phyloP scores from a whole-genome alignment of 2,113 vertebrate species.

The Larimichthys crocea region DNA sequence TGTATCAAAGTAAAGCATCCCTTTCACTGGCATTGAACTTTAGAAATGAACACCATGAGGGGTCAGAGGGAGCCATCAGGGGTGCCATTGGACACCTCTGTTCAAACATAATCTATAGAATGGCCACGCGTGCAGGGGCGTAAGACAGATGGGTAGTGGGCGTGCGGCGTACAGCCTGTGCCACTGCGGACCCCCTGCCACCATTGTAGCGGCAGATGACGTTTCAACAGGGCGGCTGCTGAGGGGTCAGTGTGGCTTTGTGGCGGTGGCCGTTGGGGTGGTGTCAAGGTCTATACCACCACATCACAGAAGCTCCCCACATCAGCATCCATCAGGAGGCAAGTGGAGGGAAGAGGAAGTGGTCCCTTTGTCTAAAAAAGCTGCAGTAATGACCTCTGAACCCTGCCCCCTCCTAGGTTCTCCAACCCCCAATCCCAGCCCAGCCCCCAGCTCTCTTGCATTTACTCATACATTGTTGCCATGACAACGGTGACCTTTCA shows the following conservation, averaged over 20 bases:
- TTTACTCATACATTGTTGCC: slow-evolving; percentile 80
- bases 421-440: slow-evolving; percentile 67
- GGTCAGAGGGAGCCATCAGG: slow-evolving; percentile 51
- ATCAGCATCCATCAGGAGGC: slow-evolving; percentile 75
- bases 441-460: slow-evolving; percentile 72
- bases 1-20: slow-evolving; percentile 37
- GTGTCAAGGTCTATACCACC: slow-evolving; percentile 70
- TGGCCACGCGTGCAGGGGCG: slow-evolving; percentile 59
- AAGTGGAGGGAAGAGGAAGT: slow-evolving; percentile 79
- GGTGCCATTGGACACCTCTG: slow-evolving; percentile 29
- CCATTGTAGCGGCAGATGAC: slow-evolving; percentile 75
- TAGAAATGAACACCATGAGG: slow-evolving; percentile 24
- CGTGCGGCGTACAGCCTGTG: slow-evolving; percentile 51
- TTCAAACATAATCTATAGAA: slow-evolving; percentile 63
- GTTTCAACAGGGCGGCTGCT: slow-evolving; percentile 45
- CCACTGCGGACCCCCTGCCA: slow-evolving; percentile 46
- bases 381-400: slow-evolving; percentile 85
- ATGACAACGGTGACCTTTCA: slow-evolving; percentile 85
- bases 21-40: slow-evolving; percentile 63
- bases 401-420: slow-evolving; percentile 69
- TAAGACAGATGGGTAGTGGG: slow-evolving; percentile 82
- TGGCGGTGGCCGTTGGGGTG: slow-evolving; percentile 44
- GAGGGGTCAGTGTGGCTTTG: slow-evolving; percentile 69
- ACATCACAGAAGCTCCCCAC: slow-evolving; percentile 53
- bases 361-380: slow-evolving; percentile 84